These are phyloP conservation scores for Phyllotreta cruciferae DNA, from an alignment of 2,888 invertebrate genomes.

Conservation along the genomic window DNA sequence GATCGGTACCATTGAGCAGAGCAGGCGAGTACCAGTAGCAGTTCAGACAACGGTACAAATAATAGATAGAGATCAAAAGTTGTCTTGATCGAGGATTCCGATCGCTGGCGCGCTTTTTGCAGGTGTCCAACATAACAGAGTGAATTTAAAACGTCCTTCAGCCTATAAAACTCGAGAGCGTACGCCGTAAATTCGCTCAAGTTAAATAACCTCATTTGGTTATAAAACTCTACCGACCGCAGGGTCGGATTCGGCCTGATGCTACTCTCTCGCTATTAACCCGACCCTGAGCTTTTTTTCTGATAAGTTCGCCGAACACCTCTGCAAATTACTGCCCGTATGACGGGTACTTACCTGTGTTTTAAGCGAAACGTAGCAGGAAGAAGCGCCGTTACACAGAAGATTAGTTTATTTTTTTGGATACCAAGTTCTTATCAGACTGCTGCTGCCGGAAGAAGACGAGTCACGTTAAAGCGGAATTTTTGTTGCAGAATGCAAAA, in stretches of 20 bases:
- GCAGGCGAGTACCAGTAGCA: constrained; percentile 32
- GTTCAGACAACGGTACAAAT: constrained; percentile 45
- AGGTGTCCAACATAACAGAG: constrained; percentile 47
- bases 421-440: neutral
- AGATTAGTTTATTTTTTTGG: too few relatives aligned
- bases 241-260: constrained; percentile 27
- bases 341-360: constrained; percentile 4
- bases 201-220: constrained; percentile 52
- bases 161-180: constrained; percentile 48
- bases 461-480: neutral
- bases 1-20: constrained; percentile 15
- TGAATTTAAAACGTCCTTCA: constrained; percentile 51
- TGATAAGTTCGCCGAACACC: neutral
- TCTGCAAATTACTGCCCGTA: neutral
- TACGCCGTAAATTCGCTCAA: constrained; percentile 46
- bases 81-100: constrained; percentile 27
- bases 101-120: constrained; percentile 33
- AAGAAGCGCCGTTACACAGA: neutral
- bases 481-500: constrained; percentile 58
- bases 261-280: neutral
- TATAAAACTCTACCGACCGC: constrained; percentile 42
- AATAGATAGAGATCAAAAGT: constrained; percentile 40
- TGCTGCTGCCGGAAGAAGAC: neutral
- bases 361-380: neutral
- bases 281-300: neutral